Base-by-base conservation (phyloP, 2,113 vertebrate species). In the Tauraco erythrolophus region DNA sequence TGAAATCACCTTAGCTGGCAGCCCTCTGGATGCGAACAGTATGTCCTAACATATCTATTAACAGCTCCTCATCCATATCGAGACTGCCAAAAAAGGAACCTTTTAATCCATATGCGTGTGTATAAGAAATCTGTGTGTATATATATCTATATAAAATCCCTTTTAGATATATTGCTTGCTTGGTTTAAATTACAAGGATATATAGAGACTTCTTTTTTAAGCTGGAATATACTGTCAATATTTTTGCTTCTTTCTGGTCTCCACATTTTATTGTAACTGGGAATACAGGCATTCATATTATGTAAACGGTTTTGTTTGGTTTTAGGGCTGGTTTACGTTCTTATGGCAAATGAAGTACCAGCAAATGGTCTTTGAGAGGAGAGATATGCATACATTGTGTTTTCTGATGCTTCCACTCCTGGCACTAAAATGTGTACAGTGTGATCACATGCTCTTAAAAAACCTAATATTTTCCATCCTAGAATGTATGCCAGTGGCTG, bases 1-100 rank as follows among this genome's bases (percentile, higher is more conserved):
- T 66, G 80, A 79, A 91, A 86, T 76, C 76, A 80, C 83, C 81
- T 89, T 82, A 65, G 45, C 62, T 95, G 87, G 83, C 62, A 96
- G 65, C 31, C 35, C 74, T 85, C 21, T 41, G 14, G 43, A 33
- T 58, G 56, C 28, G 15, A 70, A 43, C 8, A 37, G 16, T 33
- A 15, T 33, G 23, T 92, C 57, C 76, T 7, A 71, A 86, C 53
- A 27, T 77, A 51, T 18, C n/a, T 70, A 24, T 62, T 72, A 57
- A 35, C 15, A 15, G 41, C 27, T 51, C 78, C 50, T 69, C 7
- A 2, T 7, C 39, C 12, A 1, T 46, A 17, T 35, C 48, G 7
- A 9, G 8, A 23, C 1, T 75, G 70, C 14, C 54, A 65, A 7
- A 39, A 88, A 54, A 70, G 46, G 28, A 17, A n/a, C 31, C 14